These are phyloP conservation scores for Mythimna impura DNA, from an alignment of 2,888 invertebrate genomes.

Conservation along the genomic window DNA sequence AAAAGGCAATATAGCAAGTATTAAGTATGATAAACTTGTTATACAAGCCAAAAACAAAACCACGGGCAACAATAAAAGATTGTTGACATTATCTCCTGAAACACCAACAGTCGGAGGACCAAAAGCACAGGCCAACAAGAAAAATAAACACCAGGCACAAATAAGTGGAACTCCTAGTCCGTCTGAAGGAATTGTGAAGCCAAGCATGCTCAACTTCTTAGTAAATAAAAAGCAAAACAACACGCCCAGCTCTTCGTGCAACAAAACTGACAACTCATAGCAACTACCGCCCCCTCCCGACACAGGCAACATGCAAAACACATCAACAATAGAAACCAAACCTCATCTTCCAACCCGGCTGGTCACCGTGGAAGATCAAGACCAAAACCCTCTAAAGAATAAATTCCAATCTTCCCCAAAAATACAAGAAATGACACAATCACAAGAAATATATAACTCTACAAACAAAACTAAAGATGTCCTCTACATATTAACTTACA, in stretches of 20 bases:
- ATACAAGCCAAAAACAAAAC: neutral
- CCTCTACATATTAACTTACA: no score
- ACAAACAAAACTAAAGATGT: no score
- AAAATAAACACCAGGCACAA: neutral
- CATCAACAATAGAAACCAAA: conserved; percentile 4
- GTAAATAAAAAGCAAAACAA: conserved; percentile 45
- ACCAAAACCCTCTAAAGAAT: no score
- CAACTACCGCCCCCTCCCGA: conserved; percentile 35
- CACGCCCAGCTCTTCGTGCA: neutral
- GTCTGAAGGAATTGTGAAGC: conserved; percentile 56
- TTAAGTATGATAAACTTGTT: conserved; percentile 2
- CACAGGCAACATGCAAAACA: conserved; percentile 3
- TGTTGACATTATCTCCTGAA: neutral
- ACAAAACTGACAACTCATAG: conserved; percentile 18
- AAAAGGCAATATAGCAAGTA: neutral
- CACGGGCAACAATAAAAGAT: neutral
- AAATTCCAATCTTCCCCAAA: no score
- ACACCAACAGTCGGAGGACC: neutral
- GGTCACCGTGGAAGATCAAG: no score
- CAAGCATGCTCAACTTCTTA: conserved; percentile 53
- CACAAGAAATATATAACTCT: no score
- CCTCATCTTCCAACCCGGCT: conserved; percentile 49
- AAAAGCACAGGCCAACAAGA: neutral
- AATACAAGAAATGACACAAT: no score
- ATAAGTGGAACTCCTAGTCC: conserved; percentile 38